Base-by-base conservation (phyloP, 2,113 vertebrate species). In the Marcusenius ussheri region DNA sequence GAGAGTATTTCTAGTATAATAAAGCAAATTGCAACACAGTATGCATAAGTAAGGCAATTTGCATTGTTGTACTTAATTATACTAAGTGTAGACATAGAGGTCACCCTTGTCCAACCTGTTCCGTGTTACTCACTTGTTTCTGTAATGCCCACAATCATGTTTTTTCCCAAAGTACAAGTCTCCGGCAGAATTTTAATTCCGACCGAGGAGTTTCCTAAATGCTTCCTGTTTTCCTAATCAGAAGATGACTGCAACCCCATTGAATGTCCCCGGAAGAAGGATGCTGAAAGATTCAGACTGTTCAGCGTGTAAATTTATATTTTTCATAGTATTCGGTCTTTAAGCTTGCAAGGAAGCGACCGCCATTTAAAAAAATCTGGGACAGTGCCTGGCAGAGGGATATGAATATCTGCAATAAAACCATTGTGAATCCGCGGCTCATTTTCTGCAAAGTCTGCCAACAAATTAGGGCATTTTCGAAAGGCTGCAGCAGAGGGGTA, bases 401-500 rank as follows among this genome's bases (percentile, higher is more conserved):
- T 84, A 47, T 47, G 45, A 84, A 45, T 84, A n/a, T 84, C 24
- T n/a, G 19, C 62, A 49, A 74, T n/a, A 47, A 74, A 27, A 35
- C 31, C 70, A 49, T 47, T n/a, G 49, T 21, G 31, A 80, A 56
- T 80, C 49, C 35, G 5, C 42, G 24, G 39, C 70, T 42, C 19
- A 10, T 50, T 83, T 49, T 83, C 39, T 47, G 46, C 51, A n/a
- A 83, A 89, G 70, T 53, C 74, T 89, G 88, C 31, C 27, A 42
- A 83, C 27, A 89, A 89, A 83, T 83, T 70, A 56, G 49, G 74
- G 19, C 24, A 83, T 89, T 83, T 89, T 83, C 11, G 15, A 88
- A 74, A 66, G 62, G 88, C 62, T 74, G 11, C 7, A 88, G n/a
- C 66, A 47, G 83, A 47, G 3, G 13, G 50, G 8, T 24, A 11